Percentiles rank a stretch among this genome's conserved stretches.
Evolutionary conservation across 2,888 invertebrate species (phyloP).

Genomic region (Nomada fucata): DNA sequence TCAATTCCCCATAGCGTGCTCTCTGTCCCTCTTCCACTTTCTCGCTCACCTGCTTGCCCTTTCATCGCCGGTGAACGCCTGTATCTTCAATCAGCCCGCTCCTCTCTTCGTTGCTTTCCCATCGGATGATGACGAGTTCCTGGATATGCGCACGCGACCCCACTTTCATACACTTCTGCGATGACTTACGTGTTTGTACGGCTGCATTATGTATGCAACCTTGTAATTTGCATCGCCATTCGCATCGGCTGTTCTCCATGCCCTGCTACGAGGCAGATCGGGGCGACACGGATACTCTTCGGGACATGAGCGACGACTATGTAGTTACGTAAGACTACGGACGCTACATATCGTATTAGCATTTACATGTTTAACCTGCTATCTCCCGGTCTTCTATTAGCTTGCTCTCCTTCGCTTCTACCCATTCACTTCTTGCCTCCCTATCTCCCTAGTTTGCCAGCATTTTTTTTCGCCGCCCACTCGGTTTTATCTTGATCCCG

Average conservation of each 20-base stretch:
- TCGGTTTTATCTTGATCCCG: not conserved
- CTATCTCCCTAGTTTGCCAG: conserved; percentile 4
- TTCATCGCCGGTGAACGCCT: not conserved
- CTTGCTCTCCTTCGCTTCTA: conserved; percentile 9
- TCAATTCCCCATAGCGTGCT: not conserved
- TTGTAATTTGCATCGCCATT: conserved; percentile 72
- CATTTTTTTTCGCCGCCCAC: conserved; percentile 1
- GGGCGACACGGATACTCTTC: not conserved
- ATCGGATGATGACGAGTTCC: conserved; percentile 24
- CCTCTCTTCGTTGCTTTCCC: not conserved
- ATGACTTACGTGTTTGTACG: conserved; percentile 26
- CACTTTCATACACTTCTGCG: not conserved
- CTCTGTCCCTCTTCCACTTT: not conserved
- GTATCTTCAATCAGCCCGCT: conserved; percentile 17
- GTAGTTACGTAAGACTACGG: conserved; percentile 45
- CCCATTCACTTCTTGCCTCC: not conserved
- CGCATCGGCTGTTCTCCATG: conserved; percentile 51
- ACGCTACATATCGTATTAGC: conserved; percentile 69
- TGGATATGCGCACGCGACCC: conserved; percentile 6
- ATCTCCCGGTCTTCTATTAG: conserved; percentile 36
- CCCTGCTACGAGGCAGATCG: conserved; percentile 13
- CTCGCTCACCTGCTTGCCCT: not conserved
- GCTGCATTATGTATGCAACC: conserved; percentile 76
- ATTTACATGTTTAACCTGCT: conserved; percentile 73
- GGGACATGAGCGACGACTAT: conserved; percentile 47